Conservation (phyloP, 2,888 invertebrate genomes). For the Yponomeuta sedellus region DNA sequence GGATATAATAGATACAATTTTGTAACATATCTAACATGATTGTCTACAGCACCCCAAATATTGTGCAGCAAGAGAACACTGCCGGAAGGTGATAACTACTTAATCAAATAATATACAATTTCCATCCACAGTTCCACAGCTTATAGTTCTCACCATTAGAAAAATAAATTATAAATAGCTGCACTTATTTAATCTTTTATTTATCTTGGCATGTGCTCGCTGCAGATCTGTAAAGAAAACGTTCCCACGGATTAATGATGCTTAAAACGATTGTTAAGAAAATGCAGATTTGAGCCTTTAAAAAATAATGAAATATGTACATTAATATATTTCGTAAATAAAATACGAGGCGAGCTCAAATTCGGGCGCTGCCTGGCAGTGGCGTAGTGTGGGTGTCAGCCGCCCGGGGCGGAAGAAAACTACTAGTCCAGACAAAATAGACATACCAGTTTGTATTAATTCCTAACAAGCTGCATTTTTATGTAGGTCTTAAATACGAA, state of each 20-base stretch:
- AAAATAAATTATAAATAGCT: constrained; percentile 71
- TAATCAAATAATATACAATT: constrained; percentile 49
- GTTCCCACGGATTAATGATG: not conserved
- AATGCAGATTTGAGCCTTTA: too few relatives aligned
- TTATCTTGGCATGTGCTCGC: constrained; percentile 76
- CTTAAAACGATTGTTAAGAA: too few relatives aligned
- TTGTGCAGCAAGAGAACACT: constrained; percentile 56
- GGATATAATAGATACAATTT: constrained; percentile 53
- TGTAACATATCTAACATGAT: constrained; percentile 60
- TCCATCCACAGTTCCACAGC: constrained; percentile 73
- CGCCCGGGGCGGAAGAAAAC: too few relatives aligned
- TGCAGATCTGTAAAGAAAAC: constrained; percentile 61
- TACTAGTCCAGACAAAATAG: too few relatives aligned
- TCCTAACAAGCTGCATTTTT: too few relatives aligned
- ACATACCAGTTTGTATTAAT: too few relatives aligned
- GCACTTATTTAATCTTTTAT: constrained; percentile 61
- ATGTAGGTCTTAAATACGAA: too few relatives aligned
- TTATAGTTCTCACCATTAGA: constrained; percentile 74
- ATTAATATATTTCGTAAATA: too few relatives aligned
- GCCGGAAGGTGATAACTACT: constrained; percentile 44
- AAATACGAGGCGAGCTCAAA: too few relatives aligned
- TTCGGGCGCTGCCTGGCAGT: too few relatives aligned
- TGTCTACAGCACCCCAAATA: constrained; percentile 62
- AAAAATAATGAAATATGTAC: too few relatives aligned
- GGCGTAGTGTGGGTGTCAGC: too few relatives aligned